These are phyloP conservation scores for Macrostomum cliftonense DNA, from an alignment of 2,888 invertebrate genomes.

Conservation along the genomic window DNA sequence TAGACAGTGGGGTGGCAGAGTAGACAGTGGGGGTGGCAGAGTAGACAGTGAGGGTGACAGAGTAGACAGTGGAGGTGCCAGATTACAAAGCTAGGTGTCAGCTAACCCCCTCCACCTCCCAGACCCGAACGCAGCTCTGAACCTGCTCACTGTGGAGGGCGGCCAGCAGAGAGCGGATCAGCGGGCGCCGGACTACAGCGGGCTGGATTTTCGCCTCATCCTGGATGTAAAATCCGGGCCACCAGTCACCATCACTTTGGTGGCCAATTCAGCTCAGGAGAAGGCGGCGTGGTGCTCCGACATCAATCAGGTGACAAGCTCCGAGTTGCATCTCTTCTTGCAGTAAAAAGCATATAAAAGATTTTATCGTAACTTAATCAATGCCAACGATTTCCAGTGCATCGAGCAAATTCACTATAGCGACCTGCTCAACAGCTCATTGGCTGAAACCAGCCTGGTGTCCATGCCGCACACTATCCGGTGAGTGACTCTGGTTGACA, in stretches of 20 bases:
- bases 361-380: no score
- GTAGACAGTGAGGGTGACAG: no score
- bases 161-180: no score
- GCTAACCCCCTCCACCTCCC: no score
- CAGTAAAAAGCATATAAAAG: no score
- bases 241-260: conserved; percentile 48
- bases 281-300: conserved; percentile 84
- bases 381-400: conserved; percentile 47
- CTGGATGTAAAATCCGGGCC: conserved; percentile 48
- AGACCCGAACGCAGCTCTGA: no score
- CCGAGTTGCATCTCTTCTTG: no score
- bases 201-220: conserved; percentile 54
- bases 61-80: no score
- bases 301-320: conserved; percentile 55
- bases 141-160: no score
- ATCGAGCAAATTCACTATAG: conserved; percentile 78
- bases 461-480: conserved; percentile 55
- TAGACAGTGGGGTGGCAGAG: no score
- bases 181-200: conserved; percentile 38
- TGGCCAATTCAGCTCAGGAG: conserved; percentile 61
- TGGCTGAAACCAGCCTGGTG: conserved; percentile 52
- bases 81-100: no score
- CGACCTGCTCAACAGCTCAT: conserved; percentile 55
- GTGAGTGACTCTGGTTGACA: conserved; percentile 16
- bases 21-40: no score